Evolutionary conservation across 2,113 vertebrate genomes (phyloP).

Genomic region (Phaetusa simplex): DNA sequence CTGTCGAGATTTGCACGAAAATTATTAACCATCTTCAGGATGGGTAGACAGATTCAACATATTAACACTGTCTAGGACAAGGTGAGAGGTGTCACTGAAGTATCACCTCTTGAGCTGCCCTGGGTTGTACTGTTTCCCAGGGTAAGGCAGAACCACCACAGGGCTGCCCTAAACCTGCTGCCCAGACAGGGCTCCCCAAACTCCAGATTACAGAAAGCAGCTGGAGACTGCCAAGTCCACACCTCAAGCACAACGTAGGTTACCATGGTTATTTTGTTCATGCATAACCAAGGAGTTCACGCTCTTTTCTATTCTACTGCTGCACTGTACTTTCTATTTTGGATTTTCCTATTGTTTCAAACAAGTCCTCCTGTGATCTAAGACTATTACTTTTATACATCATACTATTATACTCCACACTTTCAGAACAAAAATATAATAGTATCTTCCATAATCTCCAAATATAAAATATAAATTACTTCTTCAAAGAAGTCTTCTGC

Average conservation of each 20-base stretch:
- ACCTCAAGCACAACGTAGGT: not conserved
- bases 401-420: not conserved
- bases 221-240: not conserved
- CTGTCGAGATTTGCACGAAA: not conserved
- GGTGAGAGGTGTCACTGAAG: not conserved
- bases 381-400: not conserved
- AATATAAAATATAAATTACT: not conserved
- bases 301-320: not conserved
- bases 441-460: not conserved
- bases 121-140: not conserved
- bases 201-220: not conserved
- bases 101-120: not conserved
- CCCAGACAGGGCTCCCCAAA: rapidly evolving
- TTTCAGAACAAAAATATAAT: not conserved
- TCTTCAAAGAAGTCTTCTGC: not conserved
- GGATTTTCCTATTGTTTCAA: not conserved
- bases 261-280: not conserved
- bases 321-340: not conserved
- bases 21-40: not conserved
- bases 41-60: not conserved
- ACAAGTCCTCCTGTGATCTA: not conserved
- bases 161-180: not conserved
- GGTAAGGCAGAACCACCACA: not conserved
- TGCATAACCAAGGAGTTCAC: not conserved
- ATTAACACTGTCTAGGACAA: not conserved